Evolutionary conservation across 1,140 invertebrate genomes (phyloP), one percentile per base, ranked within the genome.

Genomic region (Thereuonema tuberculata): DNA sequence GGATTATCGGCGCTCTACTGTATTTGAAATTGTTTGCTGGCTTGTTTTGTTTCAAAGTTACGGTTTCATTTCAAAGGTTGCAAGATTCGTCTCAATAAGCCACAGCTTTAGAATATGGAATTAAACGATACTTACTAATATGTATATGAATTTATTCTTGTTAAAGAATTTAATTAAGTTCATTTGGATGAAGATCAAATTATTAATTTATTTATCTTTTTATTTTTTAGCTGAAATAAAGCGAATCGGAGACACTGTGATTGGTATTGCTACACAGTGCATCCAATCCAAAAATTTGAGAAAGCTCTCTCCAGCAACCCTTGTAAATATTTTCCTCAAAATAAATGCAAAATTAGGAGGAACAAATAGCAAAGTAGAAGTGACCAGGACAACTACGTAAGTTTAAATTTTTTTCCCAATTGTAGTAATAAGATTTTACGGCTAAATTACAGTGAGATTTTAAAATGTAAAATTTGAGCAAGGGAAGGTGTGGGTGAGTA

Each of bases 321-420:
- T 78, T n/a, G 65, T 70, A 0, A 94, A 94, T 69, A 83, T 94
- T 62, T 69, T 92, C 17, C 69, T 90, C 0, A 94, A 95, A 76
- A 80, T 94, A 0, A 86, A 87, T 70, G 82, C 86, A 0, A 93
- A 94, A 71, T 66, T 93, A 29, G 87, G 89, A 72, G 88, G 89
- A 0, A 74, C 82, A 0, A 94, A 93, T 75, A 86, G 91, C 68
- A 73, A 68, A 17, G 17, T 26, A 31, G 37, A n/a, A 43, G 37
- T 43, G n/a, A n/a, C n/a, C n/a, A n/a, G n/a, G n/a, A n/a, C n/a
- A n/a, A n/a, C n/a, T n/a, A n/a, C 12, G 50, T 14, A 52, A 12
- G 14, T 12, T 12, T 12, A 12, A 21, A 12, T 12, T 52, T 14
- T 12, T 20, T 21, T 14, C 21, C 24, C 12, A 52, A 12, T 20